Evolutionary conservation across 1,140 invertebrate species (phyloP).

Genomic region (Trigoniulus corallinus): DNA sequence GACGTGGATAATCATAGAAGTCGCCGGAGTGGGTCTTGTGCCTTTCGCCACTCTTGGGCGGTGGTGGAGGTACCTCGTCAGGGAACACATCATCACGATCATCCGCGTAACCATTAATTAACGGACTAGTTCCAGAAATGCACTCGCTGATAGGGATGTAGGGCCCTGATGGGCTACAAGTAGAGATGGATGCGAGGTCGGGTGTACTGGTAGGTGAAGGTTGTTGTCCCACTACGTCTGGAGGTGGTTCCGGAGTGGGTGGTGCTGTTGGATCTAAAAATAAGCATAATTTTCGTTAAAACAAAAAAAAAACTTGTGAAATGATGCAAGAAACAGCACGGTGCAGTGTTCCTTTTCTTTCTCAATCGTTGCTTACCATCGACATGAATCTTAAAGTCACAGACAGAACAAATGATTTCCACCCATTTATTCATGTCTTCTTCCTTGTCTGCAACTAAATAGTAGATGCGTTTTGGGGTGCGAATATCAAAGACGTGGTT

Average conservation of each 20-base stretch:
- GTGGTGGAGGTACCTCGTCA: conserved; percentile 13
- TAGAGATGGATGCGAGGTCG: conserved; percentile 13
- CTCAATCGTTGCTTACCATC: conserved; percentile 32
- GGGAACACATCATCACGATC: conserved; percentile 7
- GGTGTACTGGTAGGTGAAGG: conserved; percentile 24
- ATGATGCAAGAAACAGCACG: too few relatives aligned
- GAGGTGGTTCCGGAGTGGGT: conserved; percentile 7
- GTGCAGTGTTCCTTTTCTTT: neutral
- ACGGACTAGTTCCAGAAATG: conserved; percentile 54
- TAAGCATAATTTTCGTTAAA: too few relatives aligned
- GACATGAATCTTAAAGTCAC: conserved; percentile 59
- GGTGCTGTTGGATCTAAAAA: too few relatives aligned
- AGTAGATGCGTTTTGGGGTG: conserved; percentile 74
- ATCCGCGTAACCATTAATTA: conserved; percentile 12
- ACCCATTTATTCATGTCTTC: conserved; percentile 90
- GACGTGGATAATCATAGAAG: conserved; percentile 14
- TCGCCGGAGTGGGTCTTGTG: conserved; percentile 9
- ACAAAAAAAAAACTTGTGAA: too few relatives aligned
- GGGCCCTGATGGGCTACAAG: conserved; percentile 20
- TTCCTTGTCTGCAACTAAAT: conserved; percentile 76
- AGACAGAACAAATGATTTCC: conserved; percentile 78
- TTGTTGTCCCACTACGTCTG: conserved; percentile 14
- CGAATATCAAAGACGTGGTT: conserved; percentile 74
- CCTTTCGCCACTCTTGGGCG: conserved; percentile 5
- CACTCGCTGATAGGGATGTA: conserved; percentile 56